Evolutionary conservation across 1,140 invertebrate genomes (phyloP).

Genomic region (Sipha flava): DNA sequence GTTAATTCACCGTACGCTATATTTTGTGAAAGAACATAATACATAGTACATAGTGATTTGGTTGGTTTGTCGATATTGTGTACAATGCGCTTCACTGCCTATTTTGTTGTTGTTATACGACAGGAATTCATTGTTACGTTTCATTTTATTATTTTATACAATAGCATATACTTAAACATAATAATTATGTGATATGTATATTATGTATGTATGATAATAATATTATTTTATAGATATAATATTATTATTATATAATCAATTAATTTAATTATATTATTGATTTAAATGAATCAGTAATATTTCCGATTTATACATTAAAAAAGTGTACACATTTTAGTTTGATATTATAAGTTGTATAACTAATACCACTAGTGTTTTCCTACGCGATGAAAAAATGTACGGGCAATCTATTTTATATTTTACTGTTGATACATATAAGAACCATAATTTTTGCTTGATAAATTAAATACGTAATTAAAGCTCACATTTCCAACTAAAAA

Average conservation of each 20-base stretch:
- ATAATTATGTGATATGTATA: background rate
- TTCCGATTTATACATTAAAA: too few relatives aligned
- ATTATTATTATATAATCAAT: background rate
- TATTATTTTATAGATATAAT: background rate
- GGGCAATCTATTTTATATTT: too few relatives aligned
- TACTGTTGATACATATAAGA: too few relatives aligned
- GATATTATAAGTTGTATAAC: too few relatives aligned
- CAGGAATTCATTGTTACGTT: background rate
- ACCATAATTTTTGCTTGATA: too few relatives aligned
- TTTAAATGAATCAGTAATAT: too few relatives aligned
- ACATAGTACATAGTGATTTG: background rate
- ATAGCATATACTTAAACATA: background rate
- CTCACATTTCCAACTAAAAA: too few relatives aligned
- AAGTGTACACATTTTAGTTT: too few relatives aligned
- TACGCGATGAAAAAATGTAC: too few relatives aligned
- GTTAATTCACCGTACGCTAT: background rate
- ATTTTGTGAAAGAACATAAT: background rate
- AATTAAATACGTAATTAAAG: too few relatives aligned
- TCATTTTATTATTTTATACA: background rate
- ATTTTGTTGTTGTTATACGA: background rate
- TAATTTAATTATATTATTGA: too few relatives aligned
- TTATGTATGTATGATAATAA: background rate
- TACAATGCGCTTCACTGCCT: background rate
- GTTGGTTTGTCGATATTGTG: background rate
- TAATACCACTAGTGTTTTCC: too few relatives aligned